Evolutionary conservation across 2,888 invertebrate species (phyloP).

Genomic region (Drosophila testacea): DNA sequence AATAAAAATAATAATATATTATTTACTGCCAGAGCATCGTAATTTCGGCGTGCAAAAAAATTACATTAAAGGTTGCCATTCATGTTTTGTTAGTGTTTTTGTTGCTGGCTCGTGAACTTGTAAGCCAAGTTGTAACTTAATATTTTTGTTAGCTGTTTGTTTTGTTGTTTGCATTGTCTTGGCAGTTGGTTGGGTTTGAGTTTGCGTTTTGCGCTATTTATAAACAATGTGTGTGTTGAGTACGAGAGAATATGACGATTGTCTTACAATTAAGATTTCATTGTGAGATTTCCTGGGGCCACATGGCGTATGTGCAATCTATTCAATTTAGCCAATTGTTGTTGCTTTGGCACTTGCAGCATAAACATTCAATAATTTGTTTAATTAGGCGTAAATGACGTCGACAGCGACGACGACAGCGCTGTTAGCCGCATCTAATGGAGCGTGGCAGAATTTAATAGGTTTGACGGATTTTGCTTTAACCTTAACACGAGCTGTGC

Average conservation of each 20-base stretch:
- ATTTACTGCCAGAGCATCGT: slow-evolving; percentile 29
- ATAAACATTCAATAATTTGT: slow-evolving; percentile 76
- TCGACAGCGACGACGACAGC: slow-evolving; percentile 50
- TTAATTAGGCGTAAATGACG: slow-evolving; percentile 80
- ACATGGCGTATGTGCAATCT: slow-evolving; percentile 66
- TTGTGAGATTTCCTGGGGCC: slow-evolving; percentile 73
- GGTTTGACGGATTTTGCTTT: slow-evolving; percentile 62
- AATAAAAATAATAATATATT: background rate
- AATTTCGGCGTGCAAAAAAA: slow-evolving; percentile 10
- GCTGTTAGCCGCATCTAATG: slow-evolving; percentile 64
- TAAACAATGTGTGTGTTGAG: slow-evolving; percentile 54
- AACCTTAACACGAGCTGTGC: slow-evolving; percentile 60
- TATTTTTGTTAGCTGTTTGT: slow-evolving; percentile 43
- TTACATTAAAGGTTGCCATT: slow-evolving; percentile 23
- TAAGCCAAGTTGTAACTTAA: slow-evolving; percentile 70
- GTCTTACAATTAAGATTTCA: slow-evolving; percentile 76
- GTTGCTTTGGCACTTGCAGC: slow-evolving; percentile 53
- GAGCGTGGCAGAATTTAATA: slow-evolving; percentile 75
- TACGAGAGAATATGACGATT: slow-evolving; percentile 49
- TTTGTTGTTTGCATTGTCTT: slow-evolving; percentile 54
- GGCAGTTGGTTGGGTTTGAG: slow-evolving; percentile 25
- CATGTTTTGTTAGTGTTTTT: slow-evolving; percentile 13
- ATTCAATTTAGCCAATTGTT: slow-evolving; percentile 33
- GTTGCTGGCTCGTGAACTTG: slow-evolving; percentile 68
- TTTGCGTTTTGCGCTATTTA: slow-evolving; percentile 62